Conservation (phyloP, 2,888 invertebrate species). For the Osedax frankpressi region DNA sequence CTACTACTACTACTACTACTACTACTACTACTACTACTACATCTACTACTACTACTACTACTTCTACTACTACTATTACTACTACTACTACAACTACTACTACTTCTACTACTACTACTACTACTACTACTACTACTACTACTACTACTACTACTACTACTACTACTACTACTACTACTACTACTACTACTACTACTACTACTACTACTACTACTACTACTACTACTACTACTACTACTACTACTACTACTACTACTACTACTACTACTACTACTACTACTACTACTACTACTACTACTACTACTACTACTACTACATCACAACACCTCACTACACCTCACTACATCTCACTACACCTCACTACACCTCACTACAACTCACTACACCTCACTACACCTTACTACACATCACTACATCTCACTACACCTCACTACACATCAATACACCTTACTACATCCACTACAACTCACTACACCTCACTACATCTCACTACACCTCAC, state of each 20-base stretch:
- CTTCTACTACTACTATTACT: background rate
- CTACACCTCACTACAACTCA: no score
- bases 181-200: background rate
- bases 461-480: no score
- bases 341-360: no score
- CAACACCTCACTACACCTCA: no score
- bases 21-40: conserved; percentile 1
- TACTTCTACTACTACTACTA: background rate
- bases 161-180: background rate
- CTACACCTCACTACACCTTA: no score
- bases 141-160: background rate
- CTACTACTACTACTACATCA: conserved; percentile 3
- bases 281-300: background rate
- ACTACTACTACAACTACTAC: background rate
- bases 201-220: background rate
- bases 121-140: background rate
- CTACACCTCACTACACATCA: no score
- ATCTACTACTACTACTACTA: background rate
- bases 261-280: background rate
- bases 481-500: no score
- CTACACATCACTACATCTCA: no score
- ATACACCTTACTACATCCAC: no score
- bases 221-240: background rate
- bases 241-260: background rate
- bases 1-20: conserved; percentile 7